phyloP scores from a whole-genome alignment of 2,797 vertebrate genomes.

The Bradypodion pumilum region DNA sequence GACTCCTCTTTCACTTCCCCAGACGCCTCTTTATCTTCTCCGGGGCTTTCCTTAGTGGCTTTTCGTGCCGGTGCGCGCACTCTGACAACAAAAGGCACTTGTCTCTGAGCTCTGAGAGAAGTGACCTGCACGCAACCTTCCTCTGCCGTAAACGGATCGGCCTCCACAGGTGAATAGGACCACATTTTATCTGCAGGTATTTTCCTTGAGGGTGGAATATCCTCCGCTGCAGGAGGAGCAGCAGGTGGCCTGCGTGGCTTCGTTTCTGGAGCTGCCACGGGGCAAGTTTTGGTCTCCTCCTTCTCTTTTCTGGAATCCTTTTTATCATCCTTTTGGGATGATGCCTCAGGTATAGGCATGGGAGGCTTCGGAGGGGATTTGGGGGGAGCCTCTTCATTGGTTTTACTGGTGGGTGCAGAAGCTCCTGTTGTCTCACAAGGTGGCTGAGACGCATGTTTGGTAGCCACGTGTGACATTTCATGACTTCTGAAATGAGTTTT shows the following conservation, averaged over 20 bases:
- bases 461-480: background rate
- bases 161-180: background rate
- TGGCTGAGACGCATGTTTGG: accelerated
- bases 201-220: no score
- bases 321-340: accelerated
- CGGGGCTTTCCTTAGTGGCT: background rate
- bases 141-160: background rate
- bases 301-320: accelerated
- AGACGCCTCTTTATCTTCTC: background rate
- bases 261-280: no score
- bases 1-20: background rate
- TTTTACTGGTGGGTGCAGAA: background rate
- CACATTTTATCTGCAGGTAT: background rate
- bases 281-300: accelerated
- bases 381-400: background rate
- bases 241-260: background rate
- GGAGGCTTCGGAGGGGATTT: accelerated
- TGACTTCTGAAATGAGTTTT: accelerated
- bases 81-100: background rate
- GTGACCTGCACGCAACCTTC: accelerated
- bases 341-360: accelerated
- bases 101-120: slow-evolving; percentile 8
- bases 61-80: background rate
- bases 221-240: background rate
- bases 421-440: background rate